Evolutionary conservation across 2,797 vertebrate species (phyloP).

Genomic region (Fratercula arctica): DNA sequence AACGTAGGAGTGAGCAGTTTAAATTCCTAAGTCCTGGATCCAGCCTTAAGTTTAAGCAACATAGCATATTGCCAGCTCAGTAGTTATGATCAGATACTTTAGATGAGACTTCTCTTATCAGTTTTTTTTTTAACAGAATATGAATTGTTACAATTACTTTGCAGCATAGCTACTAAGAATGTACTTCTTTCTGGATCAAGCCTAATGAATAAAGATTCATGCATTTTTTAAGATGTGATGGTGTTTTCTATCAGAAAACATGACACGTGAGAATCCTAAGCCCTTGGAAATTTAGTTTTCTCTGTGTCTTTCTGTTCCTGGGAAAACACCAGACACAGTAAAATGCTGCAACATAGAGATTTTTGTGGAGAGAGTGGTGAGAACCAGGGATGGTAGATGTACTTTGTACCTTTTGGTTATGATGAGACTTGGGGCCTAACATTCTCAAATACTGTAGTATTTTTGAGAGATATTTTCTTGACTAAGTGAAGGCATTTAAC

Average conservation of each 20-base stretch:
- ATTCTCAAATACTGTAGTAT: neutral
- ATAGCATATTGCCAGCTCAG: neutral
- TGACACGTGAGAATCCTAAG: neutral
- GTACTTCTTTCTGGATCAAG: neutral
- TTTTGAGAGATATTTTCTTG: neutral
- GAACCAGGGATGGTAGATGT: neutral
- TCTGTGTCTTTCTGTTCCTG: neutral
- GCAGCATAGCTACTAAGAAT: neutral
- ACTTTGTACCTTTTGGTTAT: neutral
- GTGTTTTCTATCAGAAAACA: neutral
- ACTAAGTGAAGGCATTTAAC: neutral
- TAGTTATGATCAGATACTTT: neutral
- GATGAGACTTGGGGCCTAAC: neutral
- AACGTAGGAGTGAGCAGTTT: neutral
- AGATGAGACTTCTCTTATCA: neutral
- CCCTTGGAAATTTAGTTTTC: neutral
- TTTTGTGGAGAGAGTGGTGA: neutral
- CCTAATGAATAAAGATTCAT: neutral
- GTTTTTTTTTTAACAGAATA: neutral
- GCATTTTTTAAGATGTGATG: rapidly evolving
- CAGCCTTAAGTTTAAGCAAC: neutral
- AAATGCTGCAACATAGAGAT: neutral
- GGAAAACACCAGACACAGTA: neutral
- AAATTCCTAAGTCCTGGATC: neutral
- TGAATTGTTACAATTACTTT: neutral